Evolutionary conservation across 2,888 invertebrate species (phyloP), one percentile per base, ranked within the genome.

Genomic region (Pyralis farinalis): DNA sequence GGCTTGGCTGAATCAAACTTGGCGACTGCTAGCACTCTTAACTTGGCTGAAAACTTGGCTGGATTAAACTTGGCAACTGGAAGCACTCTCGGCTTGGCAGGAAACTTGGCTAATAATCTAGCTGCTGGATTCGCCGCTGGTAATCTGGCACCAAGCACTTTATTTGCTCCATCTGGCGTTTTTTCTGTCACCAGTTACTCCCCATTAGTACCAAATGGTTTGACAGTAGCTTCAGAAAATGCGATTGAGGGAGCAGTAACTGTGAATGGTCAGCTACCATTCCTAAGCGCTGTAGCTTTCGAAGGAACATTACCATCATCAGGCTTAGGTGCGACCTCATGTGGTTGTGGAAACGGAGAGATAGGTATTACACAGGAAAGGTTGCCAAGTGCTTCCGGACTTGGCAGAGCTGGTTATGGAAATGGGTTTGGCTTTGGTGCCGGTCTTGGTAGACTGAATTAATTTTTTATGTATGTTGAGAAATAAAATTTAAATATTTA

Each of bases 221-320:
- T 37, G 11, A 30, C 30, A 28, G 37, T 37, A 10, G 10, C 29
- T 1, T 37, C 37, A 8, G 37, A 37, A 7, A 37, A 37, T 8
- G 20, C 10, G 7, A 37, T 37, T 20, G 37, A 37, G n/a, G 37
- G 37, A 10, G 9, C 30, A 20, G 1, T 37, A 1, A 5, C 29
- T 10, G 37, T 37, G 3, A 37, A 8, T 37, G 37, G 37, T 3
- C 29, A 37, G 10, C 16, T 37, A 8, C 37, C 37, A 8, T 37
- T 37, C 37, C 29, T 37, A 8, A 37, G 37, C 29, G 37, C 37
- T 9, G 37, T 37, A 7, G 37, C 37, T 8, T 37, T 37, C 20
- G 37, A 37, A 21, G 37, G 37, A 21, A 21, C 29, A 3, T 10
- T 37, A 6, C 29, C 37, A 1, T 20, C 29, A 0, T 28, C 29